These are phyloP conservation scores for Myrmophylax atrothorax DNA, from an alignment of 2,113 vertebrate species.

Conservation along the genomic window DNA sequence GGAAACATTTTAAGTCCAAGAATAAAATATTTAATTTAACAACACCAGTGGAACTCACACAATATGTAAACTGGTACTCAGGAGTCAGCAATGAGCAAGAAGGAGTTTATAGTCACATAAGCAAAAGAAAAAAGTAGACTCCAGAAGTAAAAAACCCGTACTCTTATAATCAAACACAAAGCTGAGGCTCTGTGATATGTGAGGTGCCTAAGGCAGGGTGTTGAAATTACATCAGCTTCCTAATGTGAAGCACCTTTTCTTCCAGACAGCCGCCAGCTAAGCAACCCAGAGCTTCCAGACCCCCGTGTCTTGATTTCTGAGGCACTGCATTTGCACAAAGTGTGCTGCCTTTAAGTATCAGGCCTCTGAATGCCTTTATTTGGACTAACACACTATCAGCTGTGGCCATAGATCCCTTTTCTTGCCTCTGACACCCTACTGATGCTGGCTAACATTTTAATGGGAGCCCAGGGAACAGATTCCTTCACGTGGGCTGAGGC, in stretches of 20 bases:
- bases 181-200: background rate
- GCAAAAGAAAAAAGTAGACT: background rate
- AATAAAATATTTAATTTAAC: background rate
- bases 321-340: fast-evolving
- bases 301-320: background rate
- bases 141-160: background rate
- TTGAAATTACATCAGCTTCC: background rate
- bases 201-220: background rate
- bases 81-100: background rate
- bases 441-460: fast-evolving
- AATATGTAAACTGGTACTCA: background rate
- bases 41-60: background rate
- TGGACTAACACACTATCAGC: background rate
- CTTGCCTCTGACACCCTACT: background rate
- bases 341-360: background rate
- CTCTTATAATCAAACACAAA: background rate
- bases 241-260: background rate
- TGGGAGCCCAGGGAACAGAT: fast-evolving
- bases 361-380: background rate
- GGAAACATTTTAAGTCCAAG: background rate
- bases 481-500: fast-evolving
- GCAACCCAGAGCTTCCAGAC: background rate
- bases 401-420: background rate
- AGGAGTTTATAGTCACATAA: background rate
- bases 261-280: background rate